Evolutionary conservation across 35 echinoderm and acorn worm genomes (phyloP).

Genomic region (Ophiothrix spiculata): DNA sequence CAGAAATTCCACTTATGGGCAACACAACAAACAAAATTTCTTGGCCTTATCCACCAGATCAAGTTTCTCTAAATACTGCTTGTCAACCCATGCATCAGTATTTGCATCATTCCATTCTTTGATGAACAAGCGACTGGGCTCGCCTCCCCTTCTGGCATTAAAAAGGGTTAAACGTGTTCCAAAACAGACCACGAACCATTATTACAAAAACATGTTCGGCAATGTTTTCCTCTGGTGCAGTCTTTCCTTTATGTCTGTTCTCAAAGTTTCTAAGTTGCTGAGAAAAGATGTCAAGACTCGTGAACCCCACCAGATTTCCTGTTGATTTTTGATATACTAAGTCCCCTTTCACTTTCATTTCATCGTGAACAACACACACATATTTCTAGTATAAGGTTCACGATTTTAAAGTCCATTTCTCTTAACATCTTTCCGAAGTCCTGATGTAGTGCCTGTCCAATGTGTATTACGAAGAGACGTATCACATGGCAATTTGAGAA

Average conservation of each 20-base stretch:
- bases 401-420: neutral
- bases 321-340: neutral
- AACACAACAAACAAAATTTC: no score
- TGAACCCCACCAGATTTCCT: neutral
- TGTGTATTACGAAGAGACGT: neutral
- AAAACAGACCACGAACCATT: neutral
- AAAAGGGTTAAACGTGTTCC: no score
- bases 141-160: conserved; percentile 46
- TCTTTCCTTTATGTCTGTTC: neutral
- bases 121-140: conserved; percentile 34
- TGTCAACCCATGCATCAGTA: conserved; percentile 1
- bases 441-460: neutral
- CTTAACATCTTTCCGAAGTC: neutral
- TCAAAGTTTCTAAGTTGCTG: neutral
- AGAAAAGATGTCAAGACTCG: neutral
- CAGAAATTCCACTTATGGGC: no score
- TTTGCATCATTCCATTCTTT: conserved; percentile 40
- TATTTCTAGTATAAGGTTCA: neutral
- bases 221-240: neutral
- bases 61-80: no score
- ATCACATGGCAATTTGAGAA: neutral
- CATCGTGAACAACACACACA: neutral
- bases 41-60: no score
- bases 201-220: neutral
- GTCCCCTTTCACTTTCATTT: neutral